A percentile compares a stretch with the other conserved stretches of the same genome.
phyloP scores from a whole-genome alignment of 2,888 invertebrate species.

The Mesochorus sp. region DNA sequence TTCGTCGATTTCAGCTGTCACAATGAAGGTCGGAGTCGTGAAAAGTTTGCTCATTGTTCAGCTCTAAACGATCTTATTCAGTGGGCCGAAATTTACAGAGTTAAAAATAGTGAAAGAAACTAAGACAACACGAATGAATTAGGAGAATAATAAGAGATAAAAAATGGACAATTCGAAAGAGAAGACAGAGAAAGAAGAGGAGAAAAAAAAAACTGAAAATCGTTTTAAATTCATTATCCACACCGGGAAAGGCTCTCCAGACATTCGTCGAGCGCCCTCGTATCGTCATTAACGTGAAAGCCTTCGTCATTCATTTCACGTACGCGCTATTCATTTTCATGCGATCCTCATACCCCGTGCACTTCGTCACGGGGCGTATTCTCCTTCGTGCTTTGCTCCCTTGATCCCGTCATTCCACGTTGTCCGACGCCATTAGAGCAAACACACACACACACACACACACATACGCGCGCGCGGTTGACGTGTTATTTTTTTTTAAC shows the following conservation, averaged over 20 bases:
- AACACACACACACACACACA: conserved; percentile 15
- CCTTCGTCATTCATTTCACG: conserved; percentile 56
- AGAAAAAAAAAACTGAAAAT: conserved; percentile 28
- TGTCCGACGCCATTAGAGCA: conserved; percentile 35
- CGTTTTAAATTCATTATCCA: conserved; percentile 49
- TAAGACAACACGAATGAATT: too few species aligned
- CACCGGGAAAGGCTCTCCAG: conserved; percentile 18
- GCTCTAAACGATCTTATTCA: too few species aligned
- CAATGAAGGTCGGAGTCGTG: too few species aligned
- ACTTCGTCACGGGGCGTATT: background rate
- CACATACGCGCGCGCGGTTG: background rate
- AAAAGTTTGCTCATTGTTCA: too few species aligned
- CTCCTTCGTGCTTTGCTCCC: conserved; percentile 25
- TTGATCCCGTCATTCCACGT: conserved; percentile 27
- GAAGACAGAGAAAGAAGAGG: background rate
- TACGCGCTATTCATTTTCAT: conserved; percentile 55
- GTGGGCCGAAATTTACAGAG: too few species aligned
- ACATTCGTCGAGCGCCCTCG: conserved; percentile 23
- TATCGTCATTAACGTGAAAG: conserved; percentile 60
- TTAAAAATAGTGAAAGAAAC: too few species aligned
- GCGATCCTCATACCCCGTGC: background rate
- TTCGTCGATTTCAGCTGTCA: too few species aligned
- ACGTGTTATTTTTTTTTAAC: conserved; percentile 15
- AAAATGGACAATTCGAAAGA: background rate
- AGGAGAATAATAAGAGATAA: too few species aligned